These are phyloP conservation scores for Gadopsis marmoratus DNA, from an alignment of 2,797 vertebrate genomes.

Conservation along the genomic window DNA sequence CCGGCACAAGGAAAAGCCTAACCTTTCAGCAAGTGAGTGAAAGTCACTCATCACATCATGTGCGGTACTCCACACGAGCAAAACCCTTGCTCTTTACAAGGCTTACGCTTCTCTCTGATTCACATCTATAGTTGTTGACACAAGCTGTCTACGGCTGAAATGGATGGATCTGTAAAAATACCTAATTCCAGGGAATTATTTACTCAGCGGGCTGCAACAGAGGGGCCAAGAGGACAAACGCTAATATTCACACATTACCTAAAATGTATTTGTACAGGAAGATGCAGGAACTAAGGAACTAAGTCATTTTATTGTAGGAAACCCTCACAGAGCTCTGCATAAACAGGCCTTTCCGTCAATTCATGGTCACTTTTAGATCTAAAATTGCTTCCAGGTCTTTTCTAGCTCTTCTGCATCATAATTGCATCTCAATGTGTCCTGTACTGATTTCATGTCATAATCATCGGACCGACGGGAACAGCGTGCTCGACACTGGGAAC, in stretches of 20 bases:
- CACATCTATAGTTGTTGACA: slow-evolving; percentile 69
- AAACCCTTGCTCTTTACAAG: slow-evolving; percentile 56
- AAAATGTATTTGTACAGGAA: background rate
- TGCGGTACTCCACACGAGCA: slow-evolving; percentile 55
- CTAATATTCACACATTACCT: background rate
- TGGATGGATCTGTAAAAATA: slow-evolving; percentile 50
- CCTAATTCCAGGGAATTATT: slow-evolving; percentile 53
- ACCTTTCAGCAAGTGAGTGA: slow-evolving; percentile 79
- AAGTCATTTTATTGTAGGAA: slow-evolving; percentile 26
- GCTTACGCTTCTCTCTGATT: slow-evolving; percentile 69
- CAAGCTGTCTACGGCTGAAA: slow-evolving; percentile 46
- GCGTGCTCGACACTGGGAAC: slow-evolving; percentile 60
- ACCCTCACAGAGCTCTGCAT: background rate
- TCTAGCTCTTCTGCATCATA: slow-evolving; percentile 27
- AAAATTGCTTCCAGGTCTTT: slow-evolving; percentile 44
- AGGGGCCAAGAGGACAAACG: slow-evolving; percentile 7
- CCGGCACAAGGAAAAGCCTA: slow-evolving; percentile 72
- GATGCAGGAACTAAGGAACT: slow-evolving; percentile 6
- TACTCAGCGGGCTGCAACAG: slow-evolving; percentile 19
- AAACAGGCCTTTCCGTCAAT: slow-evolving; percentile 27
- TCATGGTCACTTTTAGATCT: slow-evolving; percentile 32
- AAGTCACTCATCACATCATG: slow-evolving; percentile 79
- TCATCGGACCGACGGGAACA: slow-evolving; percentile 65
- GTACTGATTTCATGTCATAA: slow-evolving; percentile 48
- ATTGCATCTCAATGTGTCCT: slow-evolving; percentile 47